phyloP scores from a whole-genome alignment of 2,113 vertebrate genomes.

The Vulpes ferrilata region DNA sequence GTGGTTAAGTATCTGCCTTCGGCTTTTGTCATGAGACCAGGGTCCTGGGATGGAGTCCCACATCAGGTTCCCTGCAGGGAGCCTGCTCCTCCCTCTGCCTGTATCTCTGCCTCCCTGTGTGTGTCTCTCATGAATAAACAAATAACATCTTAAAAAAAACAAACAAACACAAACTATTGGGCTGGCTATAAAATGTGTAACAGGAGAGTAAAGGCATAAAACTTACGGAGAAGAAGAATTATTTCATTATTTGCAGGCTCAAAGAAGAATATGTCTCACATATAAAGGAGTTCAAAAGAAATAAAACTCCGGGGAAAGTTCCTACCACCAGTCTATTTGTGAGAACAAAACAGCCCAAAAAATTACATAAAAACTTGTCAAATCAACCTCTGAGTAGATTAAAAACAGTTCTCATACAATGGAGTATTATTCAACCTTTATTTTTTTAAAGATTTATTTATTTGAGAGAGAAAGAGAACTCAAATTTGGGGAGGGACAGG shows the following conservation, averaged over 20 bases:
- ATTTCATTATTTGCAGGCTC: constrained; percentile 12
- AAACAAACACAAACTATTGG: background rate
- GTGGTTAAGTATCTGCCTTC: too few species aligned
- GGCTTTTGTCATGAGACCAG: too few species aligned
- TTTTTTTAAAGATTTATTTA: background rate
- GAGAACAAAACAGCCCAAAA: background rate
- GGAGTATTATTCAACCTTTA: background rate
- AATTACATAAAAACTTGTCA: background rate
- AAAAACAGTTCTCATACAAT: constrained; percentile 11
- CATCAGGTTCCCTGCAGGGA: too few species aligned
- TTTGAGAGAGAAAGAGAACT: background rate
- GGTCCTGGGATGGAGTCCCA: too few species aligned
- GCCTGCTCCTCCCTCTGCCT: too few species aligned
- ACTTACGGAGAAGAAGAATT: background rate
- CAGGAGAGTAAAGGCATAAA: background rate
- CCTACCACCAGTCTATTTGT: background rate
- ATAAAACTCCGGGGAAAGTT: background rate
- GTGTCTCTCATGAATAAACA: too few species aligned
- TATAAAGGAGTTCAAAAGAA: background rate
- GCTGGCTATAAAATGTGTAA: background rate
- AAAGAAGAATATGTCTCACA: background rate
- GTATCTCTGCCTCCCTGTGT: too few species aligned
- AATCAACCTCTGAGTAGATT: background rate
- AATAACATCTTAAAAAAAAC: too few species aligned
- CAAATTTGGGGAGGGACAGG: background rate